Evolutionary conservation across 2,888 invertebrate genomes (phyloP).

Genomic region (Ornithoptera alexandrae): DNA sequence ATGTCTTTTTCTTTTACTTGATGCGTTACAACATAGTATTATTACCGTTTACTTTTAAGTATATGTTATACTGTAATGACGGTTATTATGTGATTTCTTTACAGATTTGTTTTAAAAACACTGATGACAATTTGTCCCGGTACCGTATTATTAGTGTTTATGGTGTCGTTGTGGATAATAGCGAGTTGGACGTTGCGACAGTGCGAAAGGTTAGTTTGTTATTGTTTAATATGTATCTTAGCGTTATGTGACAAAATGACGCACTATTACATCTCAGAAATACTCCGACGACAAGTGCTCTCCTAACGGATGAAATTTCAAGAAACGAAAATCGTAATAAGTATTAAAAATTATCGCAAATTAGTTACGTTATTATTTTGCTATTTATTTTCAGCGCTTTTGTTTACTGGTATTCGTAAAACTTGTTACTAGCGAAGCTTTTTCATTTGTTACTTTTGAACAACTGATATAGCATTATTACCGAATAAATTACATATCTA

Average conservation of each 20-base stretch:
- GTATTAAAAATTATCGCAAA: conserved; percentile 6
- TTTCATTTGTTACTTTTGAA: conserved; percentile 35
- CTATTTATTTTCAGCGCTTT: conserved; percentile 22
- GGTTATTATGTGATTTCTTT: conserved; percentile 32
- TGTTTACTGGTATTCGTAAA: conserved; percentile 17
- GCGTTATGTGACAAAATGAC: background rate
- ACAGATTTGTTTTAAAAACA: conserved; percentile 95
- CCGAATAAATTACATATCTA: conserved; percentile 6
- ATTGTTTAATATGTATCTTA: conserved; percentile 33
- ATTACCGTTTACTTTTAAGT: background rate
- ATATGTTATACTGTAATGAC: too few species aligned
- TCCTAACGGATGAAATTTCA: background rate
- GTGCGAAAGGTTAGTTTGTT: conserved; percentile 94
- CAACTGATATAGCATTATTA: conserved; percentile 1
- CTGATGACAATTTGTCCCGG: conserved; percentile 99
- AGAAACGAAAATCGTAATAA: background rate
- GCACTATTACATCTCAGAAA: background rate
- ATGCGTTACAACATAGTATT: background rate
- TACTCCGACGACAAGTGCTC: background rate
- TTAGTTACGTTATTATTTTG: conserved; percentile 15
- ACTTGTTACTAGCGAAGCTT: conserved; percentile 44
- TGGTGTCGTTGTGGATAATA: conserved; percentile 99
- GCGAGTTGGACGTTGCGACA: conserved; percentile 99
- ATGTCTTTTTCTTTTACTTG: background rate
- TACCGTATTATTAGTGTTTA: conserved; percentile 98